These are phyloP conservation scores for Actenoides hombroni DNA, from an alignment of 2,113 vertebrate genomes.

Conservation along the genomic window DNA sequence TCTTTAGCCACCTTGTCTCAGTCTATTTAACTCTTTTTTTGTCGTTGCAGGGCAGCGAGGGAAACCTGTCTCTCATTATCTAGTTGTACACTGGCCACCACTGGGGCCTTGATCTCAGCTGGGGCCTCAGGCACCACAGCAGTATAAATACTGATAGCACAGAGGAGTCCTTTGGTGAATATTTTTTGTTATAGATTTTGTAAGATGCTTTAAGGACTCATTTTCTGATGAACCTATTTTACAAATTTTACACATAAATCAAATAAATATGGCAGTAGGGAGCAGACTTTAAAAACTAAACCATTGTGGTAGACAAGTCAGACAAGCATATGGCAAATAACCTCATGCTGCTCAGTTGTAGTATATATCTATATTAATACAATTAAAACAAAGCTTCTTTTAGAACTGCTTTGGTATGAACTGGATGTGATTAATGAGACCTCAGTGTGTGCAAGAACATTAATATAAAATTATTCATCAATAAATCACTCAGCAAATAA, in stretches of 20 bases:
- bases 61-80: slow-evolving; percentile 70
- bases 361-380: not conserved
- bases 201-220: slow-evolving; percentile 11
- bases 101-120: slow-evolving; percentile 47
- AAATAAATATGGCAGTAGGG: slow-evolving; percentile 44
- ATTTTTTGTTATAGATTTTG: slow-evolving; percentile 35
- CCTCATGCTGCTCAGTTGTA: not conserved
- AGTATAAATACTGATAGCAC: slow-evolving; percentile 51
- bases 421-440: slow-evolving; percentile 29
- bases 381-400: slow-evolving; percentile 36
- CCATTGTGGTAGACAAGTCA: not conserved
- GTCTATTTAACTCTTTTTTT: slow-evolving; percentile 1
- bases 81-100: slow-evolving; percentile 58
- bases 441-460: slow-evolving; percentile 5
- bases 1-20: slow-evolving; percentile 34
- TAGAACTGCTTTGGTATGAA: slow-evolving; percentile 16
- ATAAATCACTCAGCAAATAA: slow-evolving; percentile 70
- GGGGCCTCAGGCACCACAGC: slow-evolving; percentile 52
- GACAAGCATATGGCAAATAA: not conserved
- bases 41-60: not conserved
- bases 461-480: slow-evolving; percentile 61
- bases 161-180: slow-evolving; percentile 12
- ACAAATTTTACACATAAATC: slow-evolving; percentile 41
- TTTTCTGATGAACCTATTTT: slow-evolving; percentile 39
- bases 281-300: slow-evolving; percentile 1